These are phyloP conservation scores for Equus przewalskii DNA, from an alignment of 2,113 vertebrate genomes.

Conservation along the genomic window DNA sequence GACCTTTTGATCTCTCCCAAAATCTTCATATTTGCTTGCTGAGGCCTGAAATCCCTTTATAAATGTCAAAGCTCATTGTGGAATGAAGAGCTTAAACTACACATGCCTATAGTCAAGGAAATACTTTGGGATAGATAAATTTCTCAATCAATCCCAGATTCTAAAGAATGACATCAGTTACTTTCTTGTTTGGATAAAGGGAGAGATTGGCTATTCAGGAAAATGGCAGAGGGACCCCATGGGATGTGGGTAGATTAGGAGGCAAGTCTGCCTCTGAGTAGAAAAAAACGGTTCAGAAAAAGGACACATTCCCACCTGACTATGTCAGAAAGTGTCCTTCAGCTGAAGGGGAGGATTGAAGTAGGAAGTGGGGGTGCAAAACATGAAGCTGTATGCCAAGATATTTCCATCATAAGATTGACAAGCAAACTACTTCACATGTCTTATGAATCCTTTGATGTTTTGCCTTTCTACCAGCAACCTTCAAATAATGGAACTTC, in stretches of 20 bases:
- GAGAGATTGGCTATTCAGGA: neutral
- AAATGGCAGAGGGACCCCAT: neutral
- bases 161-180: neutral
- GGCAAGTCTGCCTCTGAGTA: neutral
- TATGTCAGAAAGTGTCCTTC: neutral
- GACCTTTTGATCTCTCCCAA: neutral
- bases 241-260: neutral
- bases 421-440: neutral
- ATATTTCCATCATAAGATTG: neutral
- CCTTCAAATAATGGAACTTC: conserved; percentile 7
- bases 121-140: neutral
- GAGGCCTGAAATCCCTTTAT: neutral
- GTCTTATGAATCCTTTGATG: neutral
- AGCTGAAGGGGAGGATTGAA: neutral
- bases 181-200: conserved; percentile 6
- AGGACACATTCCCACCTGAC: neutral
- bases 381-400: neutral
- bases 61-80: neutral
- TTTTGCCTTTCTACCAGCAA: conserved; percentile 21
- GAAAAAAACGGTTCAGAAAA: neutral
- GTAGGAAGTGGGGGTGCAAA: neutral
- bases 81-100: neutral
- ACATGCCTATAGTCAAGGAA: neutral
- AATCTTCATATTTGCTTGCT: conserved; percentile 1
- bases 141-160: neutral